A percentile compares a stretch with the other conserved stretches of the same genome.
These are phyloP conservation scores for Cyanistes caeruleus DNA, from an alignment of 2,113 vertebrate species.

Conservation along the genomic window DNA sequence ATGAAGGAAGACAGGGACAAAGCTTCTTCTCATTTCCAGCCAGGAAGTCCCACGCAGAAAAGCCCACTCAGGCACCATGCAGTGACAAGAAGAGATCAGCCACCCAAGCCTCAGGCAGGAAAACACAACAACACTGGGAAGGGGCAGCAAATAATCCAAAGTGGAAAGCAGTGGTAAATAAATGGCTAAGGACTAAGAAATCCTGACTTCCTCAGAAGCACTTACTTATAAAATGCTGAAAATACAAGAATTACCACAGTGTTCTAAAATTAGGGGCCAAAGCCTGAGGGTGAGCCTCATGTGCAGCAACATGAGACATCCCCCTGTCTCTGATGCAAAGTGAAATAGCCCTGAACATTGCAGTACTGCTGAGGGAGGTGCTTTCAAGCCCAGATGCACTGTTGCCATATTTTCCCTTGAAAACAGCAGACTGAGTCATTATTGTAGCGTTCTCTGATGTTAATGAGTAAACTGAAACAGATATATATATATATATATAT, in stretches of 20 bases:
- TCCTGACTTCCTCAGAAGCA: neutral
- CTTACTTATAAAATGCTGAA: neutral
- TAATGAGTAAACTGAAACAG: neutral
- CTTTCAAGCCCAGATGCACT: neutral
- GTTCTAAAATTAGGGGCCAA: neutral
- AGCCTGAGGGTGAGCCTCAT: neutral
- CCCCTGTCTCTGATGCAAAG: neutral
- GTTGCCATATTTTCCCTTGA: neutral
- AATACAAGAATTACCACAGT: neutral
- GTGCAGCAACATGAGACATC: accelerated
- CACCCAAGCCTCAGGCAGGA: neutral
- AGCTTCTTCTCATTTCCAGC: neutral
- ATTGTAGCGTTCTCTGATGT: neutral
- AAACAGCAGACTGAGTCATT: conserved; percentile 36
- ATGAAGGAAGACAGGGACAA: neutral
- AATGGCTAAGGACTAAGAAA: neutral
- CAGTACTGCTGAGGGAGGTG: neutral
- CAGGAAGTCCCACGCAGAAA: neutral
- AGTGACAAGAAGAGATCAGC: neutral
- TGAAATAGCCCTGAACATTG: neutral
- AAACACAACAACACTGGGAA: neutral
- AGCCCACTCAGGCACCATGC: neutral
- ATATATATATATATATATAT: neutral
- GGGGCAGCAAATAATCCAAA: neutral
- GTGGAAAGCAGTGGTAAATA: neutral